Percentiles rank a stretch among this genome's conserved stretches.
phyloP scores from a whole-genome alignment of 2,888 invertebrate species.

The Copidosoma aretas region DNA sequence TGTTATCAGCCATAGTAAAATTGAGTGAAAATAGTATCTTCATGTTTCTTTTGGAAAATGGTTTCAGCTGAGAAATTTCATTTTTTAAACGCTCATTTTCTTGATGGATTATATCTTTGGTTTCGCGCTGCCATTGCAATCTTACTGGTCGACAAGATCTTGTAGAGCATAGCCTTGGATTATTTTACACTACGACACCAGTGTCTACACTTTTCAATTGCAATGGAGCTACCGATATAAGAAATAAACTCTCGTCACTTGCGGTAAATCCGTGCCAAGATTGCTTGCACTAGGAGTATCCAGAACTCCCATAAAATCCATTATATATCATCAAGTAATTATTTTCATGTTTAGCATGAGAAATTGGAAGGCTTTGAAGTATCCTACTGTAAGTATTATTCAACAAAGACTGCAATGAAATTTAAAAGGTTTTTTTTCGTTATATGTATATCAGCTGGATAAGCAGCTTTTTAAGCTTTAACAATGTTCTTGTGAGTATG shows the following conservation, averaged over 20 bases:
- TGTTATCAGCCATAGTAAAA: no score
- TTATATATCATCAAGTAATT: constrained; percentile 9
- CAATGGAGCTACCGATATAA: no score
- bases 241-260: no score
- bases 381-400: no score
- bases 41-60: no score
- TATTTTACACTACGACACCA: background rate
- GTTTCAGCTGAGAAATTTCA: constrained; percentile 5
- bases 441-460: no score
- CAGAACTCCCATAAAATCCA: constrained; percentile 15
- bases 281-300: constrained; percentile 21
- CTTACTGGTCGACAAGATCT: constrained; percentile 2
- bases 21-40: no score
- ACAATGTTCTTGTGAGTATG: no score
- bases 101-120: no score
- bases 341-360: constrained; percentile 1
- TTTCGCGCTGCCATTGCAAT: constrained; percentile 6
- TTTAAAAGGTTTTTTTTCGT: constrained; percentile 16
- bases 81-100: background rate
- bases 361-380: no score
- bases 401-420: no score
- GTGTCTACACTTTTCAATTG: background rate
- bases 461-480: no score
- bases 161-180: background rate
- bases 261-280: background rate